A percentile compares a stretch with the other conserved stretches of the same genome.
Evolutionary conservation across 35 echinoderm and acorn worm genomes (phyloP).

Genomic region (Stichopus chloronotus): DNA sequence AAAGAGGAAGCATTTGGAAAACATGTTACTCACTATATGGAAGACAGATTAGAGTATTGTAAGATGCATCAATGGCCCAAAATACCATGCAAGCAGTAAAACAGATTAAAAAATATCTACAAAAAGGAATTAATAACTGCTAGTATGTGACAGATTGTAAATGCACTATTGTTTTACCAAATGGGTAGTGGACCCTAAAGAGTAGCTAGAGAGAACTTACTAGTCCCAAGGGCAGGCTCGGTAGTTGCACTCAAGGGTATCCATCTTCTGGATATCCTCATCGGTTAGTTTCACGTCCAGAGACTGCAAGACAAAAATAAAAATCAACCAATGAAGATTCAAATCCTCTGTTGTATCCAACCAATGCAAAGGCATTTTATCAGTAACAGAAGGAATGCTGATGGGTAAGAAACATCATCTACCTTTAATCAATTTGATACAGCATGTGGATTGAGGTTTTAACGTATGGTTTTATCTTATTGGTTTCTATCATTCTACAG

Average conservation of each 20-base stretch:
- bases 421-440: background rate
- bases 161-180: background rate
- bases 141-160: background rate
- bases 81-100: background rate
- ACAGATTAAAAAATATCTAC: background rate
- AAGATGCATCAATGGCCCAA: background rate
- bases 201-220: background rate
- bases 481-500: background rate
- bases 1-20: background rate
- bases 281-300: slow-evolving; percentile 2
- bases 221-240: slow-evolving; percentile 10
- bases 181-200: background rate
- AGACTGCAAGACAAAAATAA: background rate
- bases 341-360: background rate
- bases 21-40: background rate
- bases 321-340: background rate
- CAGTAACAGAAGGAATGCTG: background rate
- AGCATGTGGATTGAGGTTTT: background rate
- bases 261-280: slow-evolving; percentile 24
- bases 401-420: background rate
- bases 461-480: background rate
- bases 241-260: slow-evolving; percentile 8
- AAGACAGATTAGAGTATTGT: background rate
- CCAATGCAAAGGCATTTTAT: background rate
- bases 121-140: background rate